These are phyloP conservation scores for Acrocyrtus sp. DNA, from an alignment of 2,888 invertebrate genomes.

Conservation along the genomic window DNA sequence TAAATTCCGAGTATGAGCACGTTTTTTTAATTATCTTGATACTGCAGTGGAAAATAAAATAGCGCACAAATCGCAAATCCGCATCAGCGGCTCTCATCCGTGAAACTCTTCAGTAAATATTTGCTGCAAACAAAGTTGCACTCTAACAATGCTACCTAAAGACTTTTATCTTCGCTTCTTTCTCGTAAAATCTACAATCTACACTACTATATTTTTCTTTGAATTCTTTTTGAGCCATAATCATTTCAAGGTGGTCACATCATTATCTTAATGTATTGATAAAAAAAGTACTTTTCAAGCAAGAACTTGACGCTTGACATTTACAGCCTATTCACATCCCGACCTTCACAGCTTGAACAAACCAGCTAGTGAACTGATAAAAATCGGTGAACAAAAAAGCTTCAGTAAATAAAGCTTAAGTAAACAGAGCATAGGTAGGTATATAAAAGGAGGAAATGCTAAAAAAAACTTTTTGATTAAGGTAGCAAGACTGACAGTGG, in stretches of 20 bases:
- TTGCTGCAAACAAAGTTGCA: too few relatives aligned
- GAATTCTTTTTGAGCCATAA: conserved; percentile 1
- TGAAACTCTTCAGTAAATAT: too few relatives aligned
- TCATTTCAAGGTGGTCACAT: not conserved
- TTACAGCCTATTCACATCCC: conserved; percentile 14
- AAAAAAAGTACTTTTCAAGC: too few relatives aligned
- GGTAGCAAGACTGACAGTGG: conserved; percentile 7
- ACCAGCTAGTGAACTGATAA: conserved; percentile 7
- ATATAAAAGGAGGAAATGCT: not conserved
- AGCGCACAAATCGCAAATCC: too few relatives aligned
- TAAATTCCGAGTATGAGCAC: too few relatives aligned
- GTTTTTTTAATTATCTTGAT: too few relatives aligned
- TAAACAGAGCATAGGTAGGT: conserved; percentile 1
- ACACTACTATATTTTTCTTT: too few relatives aligned
- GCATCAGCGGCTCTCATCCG: too few relatives aligned
- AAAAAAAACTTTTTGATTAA: not conserved
- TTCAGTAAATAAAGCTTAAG: conserved; percentile 18
- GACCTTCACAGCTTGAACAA: conserved; percentile 15
- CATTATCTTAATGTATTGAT: not conserved
- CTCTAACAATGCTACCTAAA: too few relatives aligned
- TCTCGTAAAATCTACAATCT: too few relatives aligned
- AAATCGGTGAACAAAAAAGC: not conserved
- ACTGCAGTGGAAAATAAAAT: too few relatives aligned
- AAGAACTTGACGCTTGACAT: conserved; percentile 16
- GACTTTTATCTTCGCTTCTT: too few relatives aligned